These are phyloP conservation scores for Habroteleia sp. DNA, from an alignment of 2,888 invertebrate genomes.

Conservation along the genomic window DNA sequence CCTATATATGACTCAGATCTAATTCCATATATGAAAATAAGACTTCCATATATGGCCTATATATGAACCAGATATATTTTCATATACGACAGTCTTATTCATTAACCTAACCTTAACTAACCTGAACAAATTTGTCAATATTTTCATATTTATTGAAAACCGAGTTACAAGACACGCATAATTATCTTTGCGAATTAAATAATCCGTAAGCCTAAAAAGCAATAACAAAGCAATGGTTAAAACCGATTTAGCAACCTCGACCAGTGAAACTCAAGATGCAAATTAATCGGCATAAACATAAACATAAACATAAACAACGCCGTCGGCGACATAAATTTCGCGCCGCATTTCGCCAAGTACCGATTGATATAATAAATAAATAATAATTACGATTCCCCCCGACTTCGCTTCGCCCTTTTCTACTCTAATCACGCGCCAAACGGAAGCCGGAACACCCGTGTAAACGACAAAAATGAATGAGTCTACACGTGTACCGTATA, in stretches of 20 bases:
- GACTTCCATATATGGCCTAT: no score
- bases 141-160: no score
- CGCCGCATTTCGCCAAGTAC: slow-evolving; percentile 19
- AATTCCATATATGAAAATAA: no score
- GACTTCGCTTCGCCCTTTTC: slow-evolving; percentile 27
- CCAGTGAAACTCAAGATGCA: slow-evolving; percentile 35
- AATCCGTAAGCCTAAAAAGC: no score
- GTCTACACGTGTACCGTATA: slow-evolving; percentile 48
- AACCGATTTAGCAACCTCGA: neutral
- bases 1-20: no score
- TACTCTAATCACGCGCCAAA: slow-evolving; percentile 22
- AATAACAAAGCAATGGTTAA: no score
- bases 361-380: slow-evolving; percentile 45
- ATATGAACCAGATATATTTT: no score
- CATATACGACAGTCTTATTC: no score
- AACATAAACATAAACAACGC: slow-evolving; percentile 37
- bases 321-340: slow-evolving; percentile 34
- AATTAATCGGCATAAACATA: slow-evolving; percentile 12
- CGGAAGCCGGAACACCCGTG: slow-evolving; percentile 47
- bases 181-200: no score
- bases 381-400: slow-evolving; percentile 35
- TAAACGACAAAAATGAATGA: slow-evolving; percentile 60
- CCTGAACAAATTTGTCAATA: no score
- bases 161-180: no score
- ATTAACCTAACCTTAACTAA: no score